phyloP scores from a whole-genome alignment of 2,888 invertebrate species.

The Gymnosoma rotundatum region DNA sequence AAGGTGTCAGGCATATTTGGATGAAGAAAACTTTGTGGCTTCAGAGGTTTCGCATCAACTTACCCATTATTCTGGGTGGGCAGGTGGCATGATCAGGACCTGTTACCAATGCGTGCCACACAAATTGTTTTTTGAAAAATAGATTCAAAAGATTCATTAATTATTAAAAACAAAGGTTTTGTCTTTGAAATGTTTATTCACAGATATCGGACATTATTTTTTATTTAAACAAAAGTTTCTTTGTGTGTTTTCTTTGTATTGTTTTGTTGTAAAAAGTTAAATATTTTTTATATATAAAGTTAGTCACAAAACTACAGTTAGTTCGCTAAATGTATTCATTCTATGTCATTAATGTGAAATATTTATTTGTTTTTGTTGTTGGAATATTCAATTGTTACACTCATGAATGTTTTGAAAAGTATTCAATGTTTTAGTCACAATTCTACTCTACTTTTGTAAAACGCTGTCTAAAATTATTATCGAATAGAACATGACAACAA shows the following conservation, averaged over 20 bases:
- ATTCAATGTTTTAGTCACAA: slow-evolving; percentile 72
- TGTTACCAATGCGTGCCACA: slow-evolving; percentile 73
- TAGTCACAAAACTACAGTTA: slow-evolving; percentile 77
- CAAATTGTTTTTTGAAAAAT: slow-evolving; percentile 57
- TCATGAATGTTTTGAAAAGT: slow-evolving; percentile 8
- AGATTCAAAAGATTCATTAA: slow-evolving; percentile 51
- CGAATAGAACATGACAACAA: slow-evolving; percentile 23
- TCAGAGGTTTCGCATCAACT: slow-evolving; percentile 73
- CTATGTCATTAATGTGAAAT: slow-evolving; percentile 22
- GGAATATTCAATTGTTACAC: not conserved
- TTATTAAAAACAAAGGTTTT: slow-evolving; percentile 4
- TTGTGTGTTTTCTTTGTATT: slow-evolving; percentile 53
- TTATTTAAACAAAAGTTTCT: slow-evolving; percentile 27
- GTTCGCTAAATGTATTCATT: slow-evolving; percentile 28
- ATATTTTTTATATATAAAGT: slow-evolving; percentile 62
- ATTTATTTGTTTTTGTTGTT: slow-evolving; percentile 2
- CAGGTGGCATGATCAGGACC: slow-evolving; percentile 83
- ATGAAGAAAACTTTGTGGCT: slow-evolving; percentile 1
- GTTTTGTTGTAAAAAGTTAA: slow-evolving; percentile 23
- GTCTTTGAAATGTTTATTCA: slow-evolving; percentile 9
- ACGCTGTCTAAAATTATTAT: slow-evolving; percentile 40
- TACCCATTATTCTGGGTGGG: slow-evolving; percentile 82
- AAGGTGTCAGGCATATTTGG: slow-evolving; percentile 1
- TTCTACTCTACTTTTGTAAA: slow-evolving; percentile 61
- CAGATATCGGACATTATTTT: not conserved